phyloP scores from a whole-genome alignment of 2,113 vertebrate species.

The Pogonocichla stellata region DNA sequence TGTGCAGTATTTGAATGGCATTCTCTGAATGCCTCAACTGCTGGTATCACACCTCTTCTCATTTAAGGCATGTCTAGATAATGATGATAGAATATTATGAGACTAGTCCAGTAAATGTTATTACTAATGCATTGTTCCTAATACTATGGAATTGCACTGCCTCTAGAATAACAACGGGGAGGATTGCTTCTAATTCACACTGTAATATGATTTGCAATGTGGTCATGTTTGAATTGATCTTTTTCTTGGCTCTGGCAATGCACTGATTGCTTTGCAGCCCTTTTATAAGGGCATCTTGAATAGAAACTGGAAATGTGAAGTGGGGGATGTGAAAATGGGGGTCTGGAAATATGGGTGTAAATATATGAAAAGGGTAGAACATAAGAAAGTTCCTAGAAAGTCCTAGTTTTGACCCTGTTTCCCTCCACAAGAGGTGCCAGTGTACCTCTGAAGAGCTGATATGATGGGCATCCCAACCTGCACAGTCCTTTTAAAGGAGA shows the following conservation, averaged over 20 bases:
- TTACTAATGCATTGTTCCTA: not conserved
- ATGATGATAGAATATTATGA: not conserved
- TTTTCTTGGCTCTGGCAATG: not conserved
- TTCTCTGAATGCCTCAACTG: not conserved
- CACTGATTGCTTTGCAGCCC: not conserved
- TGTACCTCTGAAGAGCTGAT: not conserved
- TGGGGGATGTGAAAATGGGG: not conserved
- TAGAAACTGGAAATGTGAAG: not conserved
- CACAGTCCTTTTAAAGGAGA: not conserved
- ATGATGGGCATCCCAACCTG: not conserved
- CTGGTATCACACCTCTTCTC: not conserved
- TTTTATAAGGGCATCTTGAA: not conserved
- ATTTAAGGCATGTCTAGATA: not conserved
- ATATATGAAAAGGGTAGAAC: not conserved
- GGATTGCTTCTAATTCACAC: not conserved
- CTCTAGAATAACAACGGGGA: not conserved
- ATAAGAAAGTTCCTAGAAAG: not conserved
- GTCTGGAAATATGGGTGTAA: not conserved
- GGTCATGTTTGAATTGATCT: not conserved
- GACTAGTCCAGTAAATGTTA: not conserved
- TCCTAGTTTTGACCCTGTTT: not conserved
- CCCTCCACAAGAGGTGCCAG: not conserved
- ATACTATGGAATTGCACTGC: not conserved
- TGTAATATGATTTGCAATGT: not conserved
- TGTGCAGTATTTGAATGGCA: not conserved